Evolutionary conservation across 2,113 vertebrate species (phyloP).

Genomic region (Passerina amoena): DNA sequence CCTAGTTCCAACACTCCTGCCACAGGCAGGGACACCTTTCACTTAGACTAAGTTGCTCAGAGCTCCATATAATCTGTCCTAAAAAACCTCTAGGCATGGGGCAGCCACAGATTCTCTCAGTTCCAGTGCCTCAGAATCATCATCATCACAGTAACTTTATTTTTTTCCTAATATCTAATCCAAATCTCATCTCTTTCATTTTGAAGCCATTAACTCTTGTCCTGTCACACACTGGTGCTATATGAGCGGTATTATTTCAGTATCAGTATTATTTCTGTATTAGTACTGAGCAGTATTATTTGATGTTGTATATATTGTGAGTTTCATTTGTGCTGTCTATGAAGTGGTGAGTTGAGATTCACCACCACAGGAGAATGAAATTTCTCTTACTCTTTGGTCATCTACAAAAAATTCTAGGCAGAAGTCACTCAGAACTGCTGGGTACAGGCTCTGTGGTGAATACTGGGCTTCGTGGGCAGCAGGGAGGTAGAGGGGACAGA

Average conservation of each 20-base stretch:
- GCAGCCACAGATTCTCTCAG: background rate
- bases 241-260: accelerated
- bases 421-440: background rate
- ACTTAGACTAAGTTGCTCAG: background rate
- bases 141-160: too few species aligned
- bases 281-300: background rate
- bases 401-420: background rate
- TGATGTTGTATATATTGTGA: background rate
- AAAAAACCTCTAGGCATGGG: background rate
- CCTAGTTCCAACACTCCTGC: background rate
- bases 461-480: background rate
- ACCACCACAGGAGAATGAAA: background rate
- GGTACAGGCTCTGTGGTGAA: background rate
- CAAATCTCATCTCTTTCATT: background rate
- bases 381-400: background rate
- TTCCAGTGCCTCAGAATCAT: background rate
- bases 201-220: too few species aligned
- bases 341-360: background rate
- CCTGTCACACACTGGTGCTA: background rate
- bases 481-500: background rate
- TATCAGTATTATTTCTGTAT: background rate
- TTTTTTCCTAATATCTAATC: background rate
- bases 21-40: background rate
- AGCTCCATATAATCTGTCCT: background rate
- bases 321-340: background rate